Evolutionary conservation across 2,888 invertebrate species (phyloP).

Genomic region (Agrotis puta): DNA sequence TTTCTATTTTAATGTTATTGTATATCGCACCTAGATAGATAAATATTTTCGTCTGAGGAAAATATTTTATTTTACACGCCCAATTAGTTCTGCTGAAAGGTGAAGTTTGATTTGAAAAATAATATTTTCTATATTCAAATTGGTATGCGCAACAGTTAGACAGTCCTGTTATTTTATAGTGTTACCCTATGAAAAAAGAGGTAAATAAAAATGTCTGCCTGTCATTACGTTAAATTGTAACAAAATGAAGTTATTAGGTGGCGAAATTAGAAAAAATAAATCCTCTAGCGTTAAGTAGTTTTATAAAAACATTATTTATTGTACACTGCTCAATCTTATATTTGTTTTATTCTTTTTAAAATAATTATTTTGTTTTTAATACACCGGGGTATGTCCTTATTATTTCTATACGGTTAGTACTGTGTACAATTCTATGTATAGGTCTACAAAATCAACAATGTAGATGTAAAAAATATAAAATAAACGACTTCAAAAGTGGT

Average conservation of each 20-base stretch:
- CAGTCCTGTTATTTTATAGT: constrained; percentile 24
- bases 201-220: constrained; percentile 40
- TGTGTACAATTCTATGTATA: constrained; percentile 49
- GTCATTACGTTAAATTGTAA: constrained; percentile 43
- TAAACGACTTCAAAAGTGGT: constrained; percentile 53
- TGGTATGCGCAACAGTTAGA: constrained; percentile 11
- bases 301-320: constrained; percentile 78
- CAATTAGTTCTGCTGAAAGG: constrained; percentile 19
- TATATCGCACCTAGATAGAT: constrained; percentile 11
- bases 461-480: constrained; percentile 41
- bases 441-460: constrained; percentile 51
- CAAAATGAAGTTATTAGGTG: constrained; percentile 32
- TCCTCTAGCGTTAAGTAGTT: constrained; percentile 77
- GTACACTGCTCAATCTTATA: constrained; percentile 81
- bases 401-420: constrained; percentile 38
- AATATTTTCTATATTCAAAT: constrained; percentile 27
- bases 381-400: constrained; percentile 56
- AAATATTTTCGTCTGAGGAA: constrained; percentile 14
- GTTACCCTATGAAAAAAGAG: constrained; percentile 28
- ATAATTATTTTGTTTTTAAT: constrained; percentile 60
- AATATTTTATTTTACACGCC: constrained; percentile 7
- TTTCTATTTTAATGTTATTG: constrained; percentile 23
- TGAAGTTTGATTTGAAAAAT: constrained; percentile 18
- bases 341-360: constrained; percentile 67
- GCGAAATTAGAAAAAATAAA: constrained; percentile 53